phyloP scores from a whole-genome alignment of 2,113 vertebrate genomes.

The Anarrhichthys ocellatus region DNA sequence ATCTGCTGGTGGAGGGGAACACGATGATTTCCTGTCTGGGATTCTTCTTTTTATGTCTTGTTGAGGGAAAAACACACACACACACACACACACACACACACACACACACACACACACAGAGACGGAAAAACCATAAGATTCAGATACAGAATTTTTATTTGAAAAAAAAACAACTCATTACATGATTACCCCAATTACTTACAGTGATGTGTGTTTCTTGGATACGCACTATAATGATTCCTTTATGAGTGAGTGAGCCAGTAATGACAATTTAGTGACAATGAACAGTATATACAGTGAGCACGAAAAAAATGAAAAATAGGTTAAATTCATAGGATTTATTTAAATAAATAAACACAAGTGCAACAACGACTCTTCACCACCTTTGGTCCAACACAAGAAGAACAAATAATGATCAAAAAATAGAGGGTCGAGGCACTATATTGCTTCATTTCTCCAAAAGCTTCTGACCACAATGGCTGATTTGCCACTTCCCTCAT shows the following conservation, averaged over 20 bases:
- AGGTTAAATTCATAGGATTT: slow-evolving; percentile 15
- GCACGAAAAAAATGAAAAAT: slow-evolving; percentile 4
- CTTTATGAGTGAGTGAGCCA: slow-evolving; percentile 4
- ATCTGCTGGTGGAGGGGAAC: slow-evolving; percentile 68
- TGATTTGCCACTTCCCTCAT: slow-evolving; percentile 21
- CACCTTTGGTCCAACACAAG: neutral
- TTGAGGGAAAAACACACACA: neutral
- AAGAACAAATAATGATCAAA: slow-evolving; percentile 9
- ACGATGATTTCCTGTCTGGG: slow-evolving; percentile 16
- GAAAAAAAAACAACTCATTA: slow-evolving; percentile 45
- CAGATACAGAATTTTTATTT: slow-evolving; percentile 54
- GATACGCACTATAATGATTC: slow-evolving; percentile 32
- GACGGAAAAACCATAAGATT: slow-evolving; percentile 1
- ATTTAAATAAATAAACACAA: slow-evolving; percentile 57
- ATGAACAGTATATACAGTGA: slow-evolving; percentile 38
- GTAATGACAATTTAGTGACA: slow-evolving; percentile 30
- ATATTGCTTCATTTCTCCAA: slow-evolving; percentile 51
- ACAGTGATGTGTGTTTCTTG: slow-evolving; percentile 32
- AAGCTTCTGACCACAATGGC: slow-evolving; percentile 33
- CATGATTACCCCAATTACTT: slow-evolving; percentile 39
- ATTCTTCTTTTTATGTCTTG: neutral
- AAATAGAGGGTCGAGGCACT: slow-evolving; percentile 58
- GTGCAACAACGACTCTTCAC: slow-evolving; percentile 16
- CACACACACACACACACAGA: too few relatives aligned
- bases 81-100: too few relatives aligned